These are phyloP conservation scores for Turnix velox DNA, from an alignment of 2,113 vertebrate species.

Conservation along the genomic window DNA sequence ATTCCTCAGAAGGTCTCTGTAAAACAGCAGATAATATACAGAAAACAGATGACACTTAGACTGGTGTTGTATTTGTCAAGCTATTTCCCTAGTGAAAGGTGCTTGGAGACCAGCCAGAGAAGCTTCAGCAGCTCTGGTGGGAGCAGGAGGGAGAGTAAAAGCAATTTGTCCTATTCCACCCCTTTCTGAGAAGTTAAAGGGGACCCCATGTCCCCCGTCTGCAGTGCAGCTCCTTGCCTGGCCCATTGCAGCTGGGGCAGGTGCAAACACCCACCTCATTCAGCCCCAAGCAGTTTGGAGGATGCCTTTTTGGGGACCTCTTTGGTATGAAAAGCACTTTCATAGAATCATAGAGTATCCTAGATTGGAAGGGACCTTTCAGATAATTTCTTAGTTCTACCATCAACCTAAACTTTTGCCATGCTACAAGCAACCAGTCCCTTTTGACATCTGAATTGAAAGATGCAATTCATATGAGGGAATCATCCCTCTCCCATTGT, in stretches of 20 bases:
- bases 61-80: neutral
- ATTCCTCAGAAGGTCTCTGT: neutral
- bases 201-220: rapidly evolving
- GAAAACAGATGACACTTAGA: neutral
- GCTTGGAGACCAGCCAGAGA: neutral
- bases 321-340: too few species aligned
- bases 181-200: neutral
- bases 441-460: neutral
- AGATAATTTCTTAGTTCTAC: too few species aligned
- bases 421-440: neutral
- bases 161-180: neutral
- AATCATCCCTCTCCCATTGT: neutral
- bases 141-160: neutral
- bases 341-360: too few species aligned
- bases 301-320: neutral
- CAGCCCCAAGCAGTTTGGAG: neutral
- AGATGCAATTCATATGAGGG: too few species aligned
- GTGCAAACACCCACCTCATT: rapidly evolving
- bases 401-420: too few species aligned
- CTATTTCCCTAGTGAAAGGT: neutral
- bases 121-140: neutral
- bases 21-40: neutral
- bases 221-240: neutral
- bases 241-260: neutral
- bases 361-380: too few species aligned